These are phyloP conservation scores for Syngnathus floridae DNA, from an alignment of 2,113 vertebrate species.

Conservation along the genomic window DNA sequence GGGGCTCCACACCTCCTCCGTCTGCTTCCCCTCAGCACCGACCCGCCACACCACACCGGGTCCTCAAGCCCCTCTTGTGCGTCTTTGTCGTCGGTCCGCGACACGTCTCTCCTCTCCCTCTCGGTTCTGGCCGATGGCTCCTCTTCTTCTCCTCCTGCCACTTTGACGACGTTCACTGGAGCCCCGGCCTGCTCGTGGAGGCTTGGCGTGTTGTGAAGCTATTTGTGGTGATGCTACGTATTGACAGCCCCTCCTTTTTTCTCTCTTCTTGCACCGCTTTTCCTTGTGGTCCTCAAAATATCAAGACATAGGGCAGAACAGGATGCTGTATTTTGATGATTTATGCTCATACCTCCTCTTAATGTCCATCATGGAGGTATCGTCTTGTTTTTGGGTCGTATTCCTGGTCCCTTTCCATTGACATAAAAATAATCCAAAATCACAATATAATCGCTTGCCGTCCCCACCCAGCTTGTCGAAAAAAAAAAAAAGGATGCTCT, in stretches of 20 bases:
- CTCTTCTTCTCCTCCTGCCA: slow-evolving; percentile 61
- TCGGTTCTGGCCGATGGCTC: slow-evolving; percentile 27
- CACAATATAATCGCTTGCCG: background rate
- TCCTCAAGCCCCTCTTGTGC: slow-evolving; percentile 23
- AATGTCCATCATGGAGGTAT: slow-evolving; percentile 12
- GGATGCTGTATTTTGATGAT: slow-evolving; percentile 33
- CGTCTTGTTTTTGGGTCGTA: slow-evolving; percentile 12
- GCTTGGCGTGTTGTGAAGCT: slow-evolving; percentile 16
- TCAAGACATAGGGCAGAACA: slow-evolving; percentile 33
- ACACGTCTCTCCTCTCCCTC: background rate
- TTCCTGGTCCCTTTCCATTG: background rate
- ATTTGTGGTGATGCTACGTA: slow-evolving; percentile 14
- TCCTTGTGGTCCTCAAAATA: slow-evolving; percentile 30
- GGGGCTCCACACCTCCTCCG: slow-evolving; percentile 28
- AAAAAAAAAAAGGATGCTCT: slow-evolving; percentile 50
- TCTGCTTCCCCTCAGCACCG: slow-evolving; percentile 38
- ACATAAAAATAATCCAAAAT: background rate
- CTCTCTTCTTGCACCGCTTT: slow-evolving; percentile 22
- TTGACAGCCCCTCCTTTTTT: slow-evolving; percentile 12
- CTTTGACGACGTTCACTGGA: slow-evolving; percentile 41
- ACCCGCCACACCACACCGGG: slow-evolving; percentile 54
- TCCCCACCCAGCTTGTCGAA: slow-evolving; percentile 5
- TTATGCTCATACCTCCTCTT: slow-evolving; percentile 23
- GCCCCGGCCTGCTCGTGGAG: slow-evolving; percentile 51
- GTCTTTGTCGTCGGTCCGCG: slow-evolving; percentile 19